Conservation (phyloP, 1,140 invertebrate genomes). For the Lepidurus arcticus region DNA sequence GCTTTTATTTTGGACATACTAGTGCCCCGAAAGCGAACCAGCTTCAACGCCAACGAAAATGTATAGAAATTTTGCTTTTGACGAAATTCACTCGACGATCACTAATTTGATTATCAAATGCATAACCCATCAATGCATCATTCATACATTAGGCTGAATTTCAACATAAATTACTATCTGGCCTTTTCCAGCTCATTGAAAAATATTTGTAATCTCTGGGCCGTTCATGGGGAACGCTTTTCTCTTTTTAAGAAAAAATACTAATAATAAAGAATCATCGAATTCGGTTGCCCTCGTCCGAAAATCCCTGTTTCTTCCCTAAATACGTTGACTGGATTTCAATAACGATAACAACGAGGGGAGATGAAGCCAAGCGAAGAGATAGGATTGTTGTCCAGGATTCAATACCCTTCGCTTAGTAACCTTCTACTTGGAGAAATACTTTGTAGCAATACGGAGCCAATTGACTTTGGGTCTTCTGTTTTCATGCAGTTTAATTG, state of each 20-base stretch:
- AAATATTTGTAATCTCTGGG: too few species aligned
- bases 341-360: constrained; percentile 10
- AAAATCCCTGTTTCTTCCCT: background rate
- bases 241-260: background rate
- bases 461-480: background rate
- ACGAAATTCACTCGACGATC: too few species aligned
- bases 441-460: background rate
- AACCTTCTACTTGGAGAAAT: background rate
- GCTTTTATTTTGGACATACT: too few species aligned
- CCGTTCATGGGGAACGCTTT: background rate
- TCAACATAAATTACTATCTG: too few species aligned
- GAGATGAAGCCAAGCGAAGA: background rate
- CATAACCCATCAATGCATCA: too few species aligned
- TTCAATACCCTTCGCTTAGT: constrained; percentile 10
- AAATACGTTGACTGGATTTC: background rate
- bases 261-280: background rate
- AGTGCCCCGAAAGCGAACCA: too few species aligned
- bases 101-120: too few species aligned
- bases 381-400: constrained; percentile 15
- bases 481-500: background rate
- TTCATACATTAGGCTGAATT: too few species aligned
- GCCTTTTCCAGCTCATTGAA: too few species aligned
- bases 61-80: too few species aligned
- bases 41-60: too few species aligned
- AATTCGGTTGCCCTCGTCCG: background rate